These are phyloP conservation scores for Bambusicola thoracicus DNA, from an alignment of 2,113 vertebrate species.

Conservation along the genomic window DNA sequence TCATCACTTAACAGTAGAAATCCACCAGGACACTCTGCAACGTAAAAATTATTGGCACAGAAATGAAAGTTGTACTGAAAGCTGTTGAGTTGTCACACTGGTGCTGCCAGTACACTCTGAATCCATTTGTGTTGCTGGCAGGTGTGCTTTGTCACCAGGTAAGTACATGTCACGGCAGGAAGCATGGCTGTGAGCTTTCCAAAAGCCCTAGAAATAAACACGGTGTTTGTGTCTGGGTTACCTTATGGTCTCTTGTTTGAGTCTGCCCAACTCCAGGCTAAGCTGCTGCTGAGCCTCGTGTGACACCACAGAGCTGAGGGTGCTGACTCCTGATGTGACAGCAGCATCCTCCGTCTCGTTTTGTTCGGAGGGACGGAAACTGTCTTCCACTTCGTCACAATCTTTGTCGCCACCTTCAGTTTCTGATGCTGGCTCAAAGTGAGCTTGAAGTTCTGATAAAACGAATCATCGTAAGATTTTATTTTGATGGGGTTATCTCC, in stretches of 20 bases:
- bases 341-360: constrained; percentile 51
- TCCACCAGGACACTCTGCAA: not conserved
- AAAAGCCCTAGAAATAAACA: not conserved
- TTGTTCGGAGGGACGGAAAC: constrained; percentile 64
- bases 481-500: not conserved
- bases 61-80: not conserved
- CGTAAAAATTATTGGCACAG: not conserved
- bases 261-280: constrained; percentile 81
- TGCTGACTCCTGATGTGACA: constrained; percentile 33
- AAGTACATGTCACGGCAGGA: not conserved
- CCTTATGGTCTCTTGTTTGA: constrained; percentile 89
- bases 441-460: constrained; percentile 86
- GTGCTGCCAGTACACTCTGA: not conserved
- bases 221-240: constrained; percentile 20
- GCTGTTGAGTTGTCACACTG: not conserved
- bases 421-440: constrained; percentile 88
- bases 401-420: constrained; percentile 87
- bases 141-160: not conserved
- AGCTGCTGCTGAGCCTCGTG: constrained; percentile 78
- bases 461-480: not conserved
- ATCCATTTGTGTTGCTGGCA: not conserved
- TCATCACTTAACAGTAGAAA: not conserved
- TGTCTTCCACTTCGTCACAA: constrained; percentile 79
- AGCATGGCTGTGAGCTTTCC: not conserved
- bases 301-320: constrained; percentile 64